Evolutionary conservation across 2,888 invertebrate genomes (phyloP).

Genomic region (Linyphia triangularis): DNA sequence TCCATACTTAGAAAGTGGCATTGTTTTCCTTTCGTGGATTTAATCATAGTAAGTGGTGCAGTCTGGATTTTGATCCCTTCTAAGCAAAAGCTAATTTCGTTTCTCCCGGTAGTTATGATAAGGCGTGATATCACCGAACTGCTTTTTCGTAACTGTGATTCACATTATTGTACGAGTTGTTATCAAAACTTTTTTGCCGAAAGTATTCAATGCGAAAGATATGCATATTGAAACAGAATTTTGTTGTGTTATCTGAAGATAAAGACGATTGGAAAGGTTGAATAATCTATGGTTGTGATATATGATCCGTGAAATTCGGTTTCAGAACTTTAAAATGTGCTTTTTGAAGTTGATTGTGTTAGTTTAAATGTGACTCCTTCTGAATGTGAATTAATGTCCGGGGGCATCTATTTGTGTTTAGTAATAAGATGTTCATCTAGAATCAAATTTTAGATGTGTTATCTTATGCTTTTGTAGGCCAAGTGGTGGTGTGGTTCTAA

Average conservation of each 20-base stretch:
- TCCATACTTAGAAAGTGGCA: not conserved
- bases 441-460: no score
- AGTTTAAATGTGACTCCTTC: no score
- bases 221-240: not conserved
- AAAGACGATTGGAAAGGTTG: not conserved
- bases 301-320: no score
- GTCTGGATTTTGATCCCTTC: conserved; percentile 3
- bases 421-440: no score
- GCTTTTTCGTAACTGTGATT: not conserved
- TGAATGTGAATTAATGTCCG: no score
- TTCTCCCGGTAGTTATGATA: not conserved
- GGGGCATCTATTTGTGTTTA: no score
- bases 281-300: no score
- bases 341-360: no score
- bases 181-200: not conserved
- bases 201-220: not conserved
- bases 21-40: not conserved
- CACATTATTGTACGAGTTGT: not conserved
- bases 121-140: not conserved
- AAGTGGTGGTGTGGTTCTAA: no score
- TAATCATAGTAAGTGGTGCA: conserved; percentile 18
- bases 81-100: not conserved
- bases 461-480: no score
- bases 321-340: no score
- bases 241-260: not conserved